phyloP scores from a whole-genome alignment of 2,888 invertebrate genomes.

The Nemotelus nigrinus region DNA sequence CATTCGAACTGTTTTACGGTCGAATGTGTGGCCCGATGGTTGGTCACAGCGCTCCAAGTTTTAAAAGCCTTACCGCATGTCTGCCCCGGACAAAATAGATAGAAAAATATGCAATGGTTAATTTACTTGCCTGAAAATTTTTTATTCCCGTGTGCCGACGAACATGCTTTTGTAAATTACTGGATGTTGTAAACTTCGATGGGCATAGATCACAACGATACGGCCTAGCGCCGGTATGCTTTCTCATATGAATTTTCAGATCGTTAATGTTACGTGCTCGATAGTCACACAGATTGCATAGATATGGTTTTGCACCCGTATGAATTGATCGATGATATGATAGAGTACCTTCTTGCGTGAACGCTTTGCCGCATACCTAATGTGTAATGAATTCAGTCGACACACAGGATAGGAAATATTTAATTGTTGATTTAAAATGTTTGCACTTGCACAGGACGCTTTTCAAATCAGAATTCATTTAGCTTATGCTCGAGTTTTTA shows the following conservation, averaged over 20 bases:
- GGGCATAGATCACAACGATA: constrained; percentile 49
- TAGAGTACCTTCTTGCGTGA: constrained; percentile 50
- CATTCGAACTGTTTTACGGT: constrained; percentile 49
- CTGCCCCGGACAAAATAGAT: constrained; percentile 43
- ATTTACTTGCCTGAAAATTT: constrained; percentile 51
- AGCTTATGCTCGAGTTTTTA: too few species aligned
- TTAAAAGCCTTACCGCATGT: constrained; percentile 52
- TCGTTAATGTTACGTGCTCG: constrained; percentile 49
- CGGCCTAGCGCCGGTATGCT: constrained; percentile 49
- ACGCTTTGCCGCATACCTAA: constrained; percentile 51
- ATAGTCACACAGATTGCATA: constrained; percentile 49
- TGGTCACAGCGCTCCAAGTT: constrained; percentile 51
- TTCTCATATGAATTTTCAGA: constrained; percentile 50
- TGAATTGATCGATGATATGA: constrained; percentile 50
- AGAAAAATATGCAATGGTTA: constrained; percentile 27
- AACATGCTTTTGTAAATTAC: constrained; percentile 51
- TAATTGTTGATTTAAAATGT: background rate
- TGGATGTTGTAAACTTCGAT: constrained; percentile 50
- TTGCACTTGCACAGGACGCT: too few species aligned
- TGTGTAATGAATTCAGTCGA: constrained; percentile 44
- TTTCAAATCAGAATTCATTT: too few species aligned
- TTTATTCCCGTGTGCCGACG: constrained; percentile 51
- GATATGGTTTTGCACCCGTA: constrained; percentile 47
- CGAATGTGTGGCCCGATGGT: constrained; percentile 51
- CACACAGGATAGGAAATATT: constrained; percentile 47